These are phyloP conservation scores for Subanguina moxae DNA, from an alignment of 1,140 invertebrate species.

Conservation along the genomic window DNA sequence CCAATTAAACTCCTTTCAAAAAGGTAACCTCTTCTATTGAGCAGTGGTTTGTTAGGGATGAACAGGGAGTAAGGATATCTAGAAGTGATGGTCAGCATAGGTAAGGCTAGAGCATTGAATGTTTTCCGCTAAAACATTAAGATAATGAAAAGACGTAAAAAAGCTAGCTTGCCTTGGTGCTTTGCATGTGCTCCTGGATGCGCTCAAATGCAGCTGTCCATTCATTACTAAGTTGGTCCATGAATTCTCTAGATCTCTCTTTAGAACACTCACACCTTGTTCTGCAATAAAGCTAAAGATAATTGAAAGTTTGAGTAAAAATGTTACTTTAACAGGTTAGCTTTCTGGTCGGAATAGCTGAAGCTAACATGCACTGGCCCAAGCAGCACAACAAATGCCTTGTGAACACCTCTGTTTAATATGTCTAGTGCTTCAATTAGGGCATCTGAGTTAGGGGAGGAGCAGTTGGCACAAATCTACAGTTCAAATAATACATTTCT, in stretches of 20 bases:
- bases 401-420: slow-evolving; percentile 53
- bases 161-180: slow-evolving; percentile 30
- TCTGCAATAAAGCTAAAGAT: slow-evolving; percentile 32
- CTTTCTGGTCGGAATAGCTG: slow-evolving; percentile 36
- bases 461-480: slow-evolving; percentile 49
- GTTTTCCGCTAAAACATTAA: slow-evolving; percentile 43
- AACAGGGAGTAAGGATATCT: slow-evolving; percentile 53
- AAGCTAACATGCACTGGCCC: slow-evolving; percentile 56
- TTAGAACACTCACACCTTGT: slow-evolving; percentile 43
- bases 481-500: slow-evolving; percentile 14
- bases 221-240: slow-evolving; percentile 30
- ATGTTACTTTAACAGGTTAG: slow-evolving; percentile 45
- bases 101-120: slow-evolving; percentile 53
- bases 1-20: not conserved
- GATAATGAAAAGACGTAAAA: not conserved
- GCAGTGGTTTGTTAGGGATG: slow-evolving; percentile 40
- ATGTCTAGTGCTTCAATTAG: slow-evolving; percentile 50
- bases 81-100: slow-evolving; percentile 54
- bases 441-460: slow-evolving; percentile 44
- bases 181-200: slow-evolving; percentile 42
- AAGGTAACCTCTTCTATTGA: slow-evolving; percentile 43
- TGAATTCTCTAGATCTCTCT: slow-evolving; percentile 46
- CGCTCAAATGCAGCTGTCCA: slow-evolving; percentile 40
- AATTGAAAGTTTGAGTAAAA: slow-evolving; percentile 10
- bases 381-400: slow-evolving; percentile 52